A percentile compares a stretch with the other conserved stretches of the same genome.
Conservation (phyloP, 2,797 vertebrate genomes). For the Esox lucius region DNA sequence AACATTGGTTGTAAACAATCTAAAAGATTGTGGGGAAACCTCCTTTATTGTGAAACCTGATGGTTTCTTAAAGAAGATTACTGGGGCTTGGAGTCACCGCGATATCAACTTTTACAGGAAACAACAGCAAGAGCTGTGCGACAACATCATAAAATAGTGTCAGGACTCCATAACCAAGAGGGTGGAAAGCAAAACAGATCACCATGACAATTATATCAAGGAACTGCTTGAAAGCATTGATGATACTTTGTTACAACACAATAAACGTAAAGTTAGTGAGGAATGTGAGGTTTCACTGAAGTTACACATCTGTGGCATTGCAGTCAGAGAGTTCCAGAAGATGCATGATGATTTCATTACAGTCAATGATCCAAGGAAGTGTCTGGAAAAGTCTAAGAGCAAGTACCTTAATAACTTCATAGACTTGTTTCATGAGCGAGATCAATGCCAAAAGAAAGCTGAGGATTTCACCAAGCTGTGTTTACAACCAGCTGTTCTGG, state of each 20-base stretch:
- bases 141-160: constrained; percentile 12
- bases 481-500: constrained; percentile 23
- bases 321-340: too few relatives aligned
- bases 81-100: not conserved
- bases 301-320: too few relatives aligned
- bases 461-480: constrained; percentile 17
- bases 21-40: not conserved
- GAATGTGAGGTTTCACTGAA: constrained; percentile 31
- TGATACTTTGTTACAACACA: not conserved
- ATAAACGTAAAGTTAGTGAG: not conserved
- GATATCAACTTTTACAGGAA: not conserved
- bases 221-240: constrained; percentile 38
- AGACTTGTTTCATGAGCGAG: too few relatives aligned
- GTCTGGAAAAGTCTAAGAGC: too few relatives aligned
- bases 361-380: too few relatives aligned
- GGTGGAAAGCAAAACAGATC: constrained; percentile 5
- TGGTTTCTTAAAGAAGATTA: too few relatives aligned
- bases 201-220: constrained; percentile 31
- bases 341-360: too few relatives aligned
- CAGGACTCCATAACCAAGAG: constrained; percentile 4
- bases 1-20: not conserved
- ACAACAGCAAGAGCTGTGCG: constrained; percentile 4
- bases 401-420: too few relatives aligned
- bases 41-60: not conserved
- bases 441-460: constrained; percentile 37